phyloP scores from a whole-genome alignment of 2,797 vertebrate genomes.

The Onychomys torridus region DNA sequence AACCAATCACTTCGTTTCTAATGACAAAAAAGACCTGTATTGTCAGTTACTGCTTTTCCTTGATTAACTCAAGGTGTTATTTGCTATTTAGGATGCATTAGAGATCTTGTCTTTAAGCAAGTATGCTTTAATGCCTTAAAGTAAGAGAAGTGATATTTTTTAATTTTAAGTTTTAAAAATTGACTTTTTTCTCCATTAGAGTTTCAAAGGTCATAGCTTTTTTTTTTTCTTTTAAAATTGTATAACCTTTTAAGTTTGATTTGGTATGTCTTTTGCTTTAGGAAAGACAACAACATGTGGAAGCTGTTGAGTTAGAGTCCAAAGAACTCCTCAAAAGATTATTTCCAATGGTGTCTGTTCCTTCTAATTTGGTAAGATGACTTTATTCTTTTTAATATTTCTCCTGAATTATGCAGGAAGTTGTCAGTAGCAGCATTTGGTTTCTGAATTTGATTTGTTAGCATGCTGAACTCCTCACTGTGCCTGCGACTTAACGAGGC shows the following conservation, averaged over 20 bases:
- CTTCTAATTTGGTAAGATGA: slow-evolving; percentile 88
- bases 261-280: slow-evolving; percentile 83
- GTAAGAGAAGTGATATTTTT: slow-evolving; percentile 31
- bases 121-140: slow-evolving; percentile 57
- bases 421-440: not conserved
- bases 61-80: slow-evolving; percentile 18
- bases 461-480: not conserved
- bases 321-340: slow-evolving; percentile 93
- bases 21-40: slow-evolving; percentile 55
- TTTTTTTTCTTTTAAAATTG: not conserved
- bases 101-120: slow-evolving; percentile 45
- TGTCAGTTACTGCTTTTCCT: slow-evolving; percentile 30
- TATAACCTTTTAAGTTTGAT: slow-evolving; percentile 48
- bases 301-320: slow-evolving; percentile 91
- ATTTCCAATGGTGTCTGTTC: slow-evolving; percentile 94
- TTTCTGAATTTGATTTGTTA: slow-evolving; percentile 21
- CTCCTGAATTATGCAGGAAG: slow-evolving; percentile 1
- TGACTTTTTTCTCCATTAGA: slow-evolving; percentile 59
- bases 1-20: slow-evolving; percentile 58
- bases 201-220: slow-evolving; percentile 41
- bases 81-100: slow-evolving; percentile 63
- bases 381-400: not conserved
- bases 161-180: slow-evolving; percentile 55
- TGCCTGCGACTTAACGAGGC: not conserved
- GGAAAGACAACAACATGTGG: slow-evolving; percentile 93